phyloP scores from a whole-genome alignment of 2,797 vertebrate species.

The Crenuchus spilurus region DNA sequence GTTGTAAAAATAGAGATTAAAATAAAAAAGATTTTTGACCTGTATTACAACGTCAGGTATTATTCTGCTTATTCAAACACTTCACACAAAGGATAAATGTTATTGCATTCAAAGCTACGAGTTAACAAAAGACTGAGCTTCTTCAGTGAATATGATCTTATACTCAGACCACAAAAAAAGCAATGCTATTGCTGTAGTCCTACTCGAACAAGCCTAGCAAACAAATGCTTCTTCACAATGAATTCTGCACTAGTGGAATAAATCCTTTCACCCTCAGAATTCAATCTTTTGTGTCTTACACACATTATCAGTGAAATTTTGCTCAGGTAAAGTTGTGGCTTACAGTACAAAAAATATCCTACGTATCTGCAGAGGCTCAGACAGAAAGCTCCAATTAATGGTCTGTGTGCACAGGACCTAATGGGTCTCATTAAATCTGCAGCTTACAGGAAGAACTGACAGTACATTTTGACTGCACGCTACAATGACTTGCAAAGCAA shows the following conservation, averaged over 20 bases:
- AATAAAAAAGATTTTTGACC: no score
- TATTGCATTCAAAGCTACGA: no score
- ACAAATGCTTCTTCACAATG: constrained; percentile 2
- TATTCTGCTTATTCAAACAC: no score
- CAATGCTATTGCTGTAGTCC: not conserved
- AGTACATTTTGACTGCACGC: constrained; percentile 62
- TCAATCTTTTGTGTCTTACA: constrained; percentile 9
- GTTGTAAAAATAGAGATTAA: no score
- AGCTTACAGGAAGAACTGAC: constrained; percentile 63
- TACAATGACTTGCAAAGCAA: constrained; percentile 61
- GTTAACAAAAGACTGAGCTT: no score
- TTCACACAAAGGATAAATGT: no score
- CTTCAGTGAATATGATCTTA: not conserved
- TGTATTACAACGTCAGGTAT: no score
- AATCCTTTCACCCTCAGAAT: constrained; percentile 9
- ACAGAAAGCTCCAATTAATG: constrained; percentile 49
- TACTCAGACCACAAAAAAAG: not conserved
- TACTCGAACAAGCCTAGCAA: not conserved
- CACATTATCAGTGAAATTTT: constrained; percentile 2
- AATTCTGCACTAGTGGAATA: constrained; percentile 17
- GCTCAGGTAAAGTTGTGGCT: constrained; percentile 33
- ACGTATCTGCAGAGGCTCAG: constrained; percentile 21
- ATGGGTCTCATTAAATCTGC: constrained; percentile 75
- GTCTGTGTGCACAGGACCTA: constrained; percentile 64
- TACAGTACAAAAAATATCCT: constrained; percentile 20